These are phyloP conservation scores for Hycleus phaleratus DNA, from an alignment of 1,140 invertebrate genomes.

Conservation along the genomic window DNA sequence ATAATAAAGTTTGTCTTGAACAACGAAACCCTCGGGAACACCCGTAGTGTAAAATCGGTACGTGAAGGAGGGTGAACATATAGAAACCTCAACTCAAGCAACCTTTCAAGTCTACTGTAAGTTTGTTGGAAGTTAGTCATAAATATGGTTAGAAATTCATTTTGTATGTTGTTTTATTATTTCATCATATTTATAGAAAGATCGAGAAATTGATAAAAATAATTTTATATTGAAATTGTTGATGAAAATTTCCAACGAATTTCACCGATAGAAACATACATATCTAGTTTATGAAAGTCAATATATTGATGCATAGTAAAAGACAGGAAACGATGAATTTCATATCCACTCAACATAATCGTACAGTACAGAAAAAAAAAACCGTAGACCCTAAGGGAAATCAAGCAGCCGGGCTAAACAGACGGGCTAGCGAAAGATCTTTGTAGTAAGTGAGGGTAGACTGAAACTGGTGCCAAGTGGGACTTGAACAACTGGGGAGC, in stretches of 20 bases:
- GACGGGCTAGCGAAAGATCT: slow-evolving; percentile 16
- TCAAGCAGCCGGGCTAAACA: slow-evolving; percentile 26
- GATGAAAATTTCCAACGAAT: background rate
- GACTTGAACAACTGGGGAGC: slow-evolving; percentile 17
- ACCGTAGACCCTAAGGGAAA: slow-evolving; percentile 37
- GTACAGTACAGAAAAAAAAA: slow-evolving; percentile 25
- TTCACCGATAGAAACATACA: background rate
- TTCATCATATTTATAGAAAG: too few species aligned
- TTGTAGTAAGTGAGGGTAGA: slow-evolving; percentile 1
- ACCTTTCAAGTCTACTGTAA: slow-evolving; percentile 11
- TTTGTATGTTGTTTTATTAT: background rate
- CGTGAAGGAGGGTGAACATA: slow-evolving; percentile 9
- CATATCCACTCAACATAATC: slow-evolving; percentile 41
- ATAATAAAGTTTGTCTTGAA: slow-evolving; percentile 17
- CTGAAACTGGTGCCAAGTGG: slow-evolving; percentile 25
- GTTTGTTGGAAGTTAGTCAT: slow-evolving; percentile 10
- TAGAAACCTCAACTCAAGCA: slow-evolving; percentile 17
- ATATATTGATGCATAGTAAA: slow-evolving; percentile 10
- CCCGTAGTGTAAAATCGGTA: slow-evolving; percentile 6
- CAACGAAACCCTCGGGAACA: slow-evolving; percentile 18
- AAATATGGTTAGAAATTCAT: slow-evolving; percentile 9
- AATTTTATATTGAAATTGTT: background rate
- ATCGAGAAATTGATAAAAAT: too few species aligned
- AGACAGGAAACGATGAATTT: slow-evolving; percentile 34
- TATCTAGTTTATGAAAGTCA: slow-evolving; percentile 7